Base-by-base conservation (phyloP, 2,888 invertebrate genomes). In the Seira ritae region DNA sequence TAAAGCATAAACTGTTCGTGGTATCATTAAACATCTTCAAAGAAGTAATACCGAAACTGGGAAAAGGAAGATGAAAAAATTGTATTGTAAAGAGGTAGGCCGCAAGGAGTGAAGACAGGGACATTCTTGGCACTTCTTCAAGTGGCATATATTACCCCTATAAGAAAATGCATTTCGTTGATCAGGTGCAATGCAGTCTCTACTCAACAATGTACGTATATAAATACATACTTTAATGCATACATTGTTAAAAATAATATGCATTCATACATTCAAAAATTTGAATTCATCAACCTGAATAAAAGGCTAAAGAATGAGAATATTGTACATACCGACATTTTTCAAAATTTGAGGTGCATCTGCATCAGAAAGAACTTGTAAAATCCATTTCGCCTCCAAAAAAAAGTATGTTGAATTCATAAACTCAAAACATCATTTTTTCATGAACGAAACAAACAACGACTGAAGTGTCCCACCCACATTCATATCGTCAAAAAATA, bases 51-150 rank as follows among this genome's bases (percentile, higher is more conserved):
- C 62, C 62, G 62, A n/a, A n/a, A 62, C 62, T 62, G 62, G n/a
- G 62, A 20, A 62, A 15, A 31, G 2, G 20, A 20, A 62, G 20
- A 62, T 10, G n/a, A 62, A 62, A 20, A 62, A 62, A 20, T n/a
- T n/a, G n/a, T 20, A 62, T 62, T 62, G 4, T 73, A 24, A 62
- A 62, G 55, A 74, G n/a, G 31, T 46, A 80, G 62, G 70, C 23
- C 22, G 70, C 69, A 65, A 80, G 75, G 73, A 80, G 66, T 72
- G 79, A 70, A 70, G 76, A 76, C 67, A 72, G 70, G 81, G 71
- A 81, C 70, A 80, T 75, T 81, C 71, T 81, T 81, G 81, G 81
- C 81, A 70, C 76, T 20, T 20, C 46, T 77, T 82, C 81, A 82
- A 76, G 72, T 73, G 69, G 31, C 55, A 12, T 20, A 75, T 50